A percentile compares a stretch with the other conserved stretches of the same genome.
Evolutionary conservation across 2,797 vertebrate genomes (phyloP).

Genomic region (Chloroceryle amazona): DNA sequence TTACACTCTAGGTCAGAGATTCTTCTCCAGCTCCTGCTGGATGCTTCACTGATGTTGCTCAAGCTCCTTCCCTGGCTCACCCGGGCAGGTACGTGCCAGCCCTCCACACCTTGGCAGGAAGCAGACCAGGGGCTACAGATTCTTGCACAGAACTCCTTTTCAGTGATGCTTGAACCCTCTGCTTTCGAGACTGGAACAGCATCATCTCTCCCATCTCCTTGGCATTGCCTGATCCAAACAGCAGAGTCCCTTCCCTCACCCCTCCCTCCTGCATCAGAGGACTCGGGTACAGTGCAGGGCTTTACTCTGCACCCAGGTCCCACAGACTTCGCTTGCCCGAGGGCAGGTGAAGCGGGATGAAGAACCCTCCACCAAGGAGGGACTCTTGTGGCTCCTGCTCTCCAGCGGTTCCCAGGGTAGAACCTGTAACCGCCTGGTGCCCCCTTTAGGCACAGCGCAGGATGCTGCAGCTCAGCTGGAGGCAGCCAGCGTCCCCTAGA

Average conservation of each 20-base stretch:
- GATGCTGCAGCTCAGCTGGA: background rate
- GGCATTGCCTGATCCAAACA: background rate
- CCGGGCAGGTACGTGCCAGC: background rate
- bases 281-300: fast-evolving
- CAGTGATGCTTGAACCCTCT: fast-evolving
- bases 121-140: background rate
- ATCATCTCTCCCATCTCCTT: background rate
- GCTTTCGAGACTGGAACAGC: background rate
- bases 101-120: background rate
- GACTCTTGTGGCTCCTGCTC: background rate
- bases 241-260: background rate
- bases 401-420: background rate
- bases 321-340: background rate
- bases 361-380: background rate
- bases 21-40: background rate
- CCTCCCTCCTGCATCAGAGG: background rate
- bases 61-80: background rate
- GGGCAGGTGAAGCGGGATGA: background rate
- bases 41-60: background rate
- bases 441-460: slow-evolving; percentile 20
- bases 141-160: fast-evolving
- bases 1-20: background rate
- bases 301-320: background rate
- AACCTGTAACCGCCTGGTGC: background rate
- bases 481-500: background rate